Base-by-base conservation (phyloP, 1,140 invertebrate genomes). In the Zeugodacus cucurbitae region DNA sequence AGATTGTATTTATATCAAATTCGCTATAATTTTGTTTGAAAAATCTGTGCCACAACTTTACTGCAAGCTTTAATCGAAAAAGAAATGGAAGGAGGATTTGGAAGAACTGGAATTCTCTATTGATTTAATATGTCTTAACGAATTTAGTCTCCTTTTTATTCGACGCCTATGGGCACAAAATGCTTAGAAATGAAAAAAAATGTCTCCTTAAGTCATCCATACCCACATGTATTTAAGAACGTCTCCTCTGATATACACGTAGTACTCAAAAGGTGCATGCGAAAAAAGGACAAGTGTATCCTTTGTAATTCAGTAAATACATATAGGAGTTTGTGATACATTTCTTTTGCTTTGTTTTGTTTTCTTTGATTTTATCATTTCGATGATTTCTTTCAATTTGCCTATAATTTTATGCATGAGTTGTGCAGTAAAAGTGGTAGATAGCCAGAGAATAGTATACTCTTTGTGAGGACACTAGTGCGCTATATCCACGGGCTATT, bases 321-420 rank as follows among this genome's bases (percentile, higher is more conserved):
- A 1, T 6, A 74, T 11, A 0, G 29, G 14, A 32, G 10, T 34
- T 32, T 70, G 26, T 70, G 26, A 14, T 34, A 29, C 14, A 29
- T 34, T 70, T 70, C 29, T n/a, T n/a, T n/a, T n/a, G n/a, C n/a
- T n/a, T 67, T 67, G 20, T 20, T 74, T 22, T n/a, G 34, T 10
- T 67, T 67, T 67, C 26, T 67, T 67, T 41, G 10, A 17, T n/a
- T 41, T 41, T 48, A 82, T 48, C 74, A 6, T 48, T 82, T 82
- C 41, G 74, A 29, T 48, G 74, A 82, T 82, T 82, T 82, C 41
- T 82, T 82, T 82, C 74, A 82, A 82, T 82, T 82, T 82, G 37
- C 41, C 20, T 82, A 82, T 48, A 82, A 74, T 82, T 82, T 82
- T 82, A 82, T 82, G 74, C 74, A 82, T 82, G 74, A 82, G 20